Evolutionary conservation across 2,888 invertebrate genomes (phyloP).

Genomic region (Dyspetes luteomarginatus): DNA sequence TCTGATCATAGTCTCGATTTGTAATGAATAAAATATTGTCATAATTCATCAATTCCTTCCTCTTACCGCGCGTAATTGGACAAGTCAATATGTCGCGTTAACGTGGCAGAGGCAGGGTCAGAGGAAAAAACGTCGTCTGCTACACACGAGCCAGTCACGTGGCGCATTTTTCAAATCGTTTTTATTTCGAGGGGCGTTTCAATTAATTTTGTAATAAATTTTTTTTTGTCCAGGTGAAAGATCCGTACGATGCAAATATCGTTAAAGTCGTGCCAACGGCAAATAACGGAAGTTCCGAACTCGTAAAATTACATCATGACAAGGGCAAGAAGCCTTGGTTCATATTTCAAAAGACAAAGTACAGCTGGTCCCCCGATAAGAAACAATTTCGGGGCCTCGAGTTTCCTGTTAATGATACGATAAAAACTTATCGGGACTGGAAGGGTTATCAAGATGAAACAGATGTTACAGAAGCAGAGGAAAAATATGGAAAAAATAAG

Average conservation of each 20-base stretch:
- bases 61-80: not conserved
- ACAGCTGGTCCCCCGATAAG: conserved; percentile 93
- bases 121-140: conserved; percentile 69
- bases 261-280: conserved; percentile 98
- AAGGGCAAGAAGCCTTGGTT: conserved; percentile 91
- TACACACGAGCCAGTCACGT: conserved; percentile 52
- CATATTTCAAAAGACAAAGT: conserved; percentile 98
- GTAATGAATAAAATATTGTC: not conserved
- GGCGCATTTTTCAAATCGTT: conserved; percentile 11
- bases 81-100: conserved; percentile 70
- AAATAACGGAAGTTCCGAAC: conserved; percentile 98
- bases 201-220: not conserved
- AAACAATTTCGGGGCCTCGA: conserved; percentile 92
- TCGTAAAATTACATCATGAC: conserved; percentile 90
- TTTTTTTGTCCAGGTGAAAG: conserved; percentile 88
- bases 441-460: conserved; percentile 95
- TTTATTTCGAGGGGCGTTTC: not conserved
- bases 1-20: not conserved
- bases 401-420: conserved; percentile 91
- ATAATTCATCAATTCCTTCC: not conserved
- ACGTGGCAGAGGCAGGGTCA: conserved; percentile 71
- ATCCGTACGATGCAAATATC: conserved; percentile 91
- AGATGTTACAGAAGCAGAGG: conserved; percentile 90
- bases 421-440: conserved; percentile 90
- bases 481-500: conserved; percentile 96